These are phyloP conservation scores for Tenualosa ilisha DNA, from an alignment of 2,797 vertebrate genomes.

Conservation along the genomic window DNA sequence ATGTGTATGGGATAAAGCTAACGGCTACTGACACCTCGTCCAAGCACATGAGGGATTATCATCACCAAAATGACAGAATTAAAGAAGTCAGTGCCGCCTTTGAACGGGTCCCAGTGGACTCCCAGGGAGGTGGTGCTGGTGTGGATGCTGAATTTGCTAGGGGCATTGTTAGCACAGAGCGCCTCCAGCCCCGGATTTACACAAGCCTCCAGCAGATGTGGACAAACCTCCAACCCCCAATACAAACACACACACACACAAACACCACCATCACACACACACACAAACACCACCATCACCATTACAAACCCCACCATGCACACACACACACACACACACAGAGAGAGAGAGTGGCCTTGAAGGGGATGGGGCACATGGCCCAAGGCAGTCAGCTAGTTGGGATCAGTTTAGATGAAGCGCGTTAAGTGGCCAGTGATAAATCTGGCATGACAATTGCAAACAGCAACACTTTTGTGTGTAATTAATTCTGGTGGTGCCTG, in stretches of 20 bases:
- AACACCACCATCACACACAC: constrained; percentile 32
- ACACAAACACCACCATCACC: constrained; percentile 19
- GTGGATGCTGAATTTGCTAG: constrained; percentile 86
- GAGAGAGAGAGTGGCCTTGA: constrained; percentile 57
- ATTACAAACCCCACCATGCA: constrained; percentile 38
- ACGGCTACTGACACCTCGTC: constrained; percentile 65
- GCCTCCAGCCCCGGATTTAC: constrained; percentile 88
- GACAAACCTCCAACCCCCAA: constrained; percentile 53
- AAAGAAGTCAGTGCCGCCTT: constrained; percentile 71
- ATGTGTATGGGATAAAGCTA: constrained; percentile 67
- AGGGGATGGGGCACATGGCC: constrained; percentile 74
- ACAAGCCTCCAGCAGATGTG: constrained; percentile 85
- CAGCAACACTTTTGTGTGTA: constrained; percentile 95
- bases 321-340: constrained; percentile 7
- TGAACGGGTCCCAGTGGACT: constrained; percentile 62
- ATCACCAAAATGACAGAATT: constrained; percentile 78
- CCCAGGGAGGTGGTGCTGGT: constrained; percentile 59
- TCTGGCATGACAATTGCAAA: constrained; percentile 97
- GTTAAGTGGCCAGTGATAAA: constrained; percentile 98
- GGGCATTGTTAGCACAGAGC: constrained; percentile 88
- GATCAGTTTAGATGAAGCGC: constrained; percentile 94
- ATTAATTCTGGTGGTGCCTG: constrained; percentile 98
- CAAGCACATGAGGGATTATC: constrained; percentile 79
- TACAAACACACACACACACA: constrained; percentile 37
- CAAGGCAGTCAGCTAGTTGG: constrained; percentile 78